phyloP scores from a whole-genome alignment of 2,888 invertebrate species.

The Lasioglossum vierecki region DNA sequence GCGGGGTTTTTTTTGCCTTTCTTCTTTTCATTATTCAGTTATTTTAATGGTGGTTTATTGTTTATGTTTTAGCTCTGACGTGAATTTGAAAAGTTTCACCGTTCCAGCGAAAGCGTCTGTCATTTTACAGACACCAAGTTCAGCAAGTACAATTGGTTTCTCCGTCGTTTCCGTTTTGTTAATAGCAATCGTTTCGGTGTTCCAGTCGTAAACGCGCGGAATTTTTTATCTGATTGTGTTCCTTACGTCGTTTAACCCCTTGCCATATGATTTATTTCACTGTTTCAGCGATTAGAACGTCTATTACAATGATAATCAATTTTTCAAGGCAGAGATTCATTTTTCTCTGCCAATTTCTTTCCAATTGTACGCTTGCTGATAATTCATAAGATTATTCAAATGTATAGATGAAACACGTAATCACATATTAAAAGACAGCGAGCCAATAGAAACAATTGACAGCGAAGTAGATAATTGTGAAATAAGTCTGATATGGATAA shows the following conservation, averaged over 20 bases:
- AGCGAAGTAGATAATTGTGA: not conserved
- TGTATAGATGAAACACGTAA: too few relatives aligned
- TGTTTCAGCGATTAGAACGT: not conserved
- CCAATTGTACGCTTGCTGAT: not conserved
- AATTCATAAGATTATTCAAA: not conserved
- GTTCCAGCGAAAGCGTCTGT: conserved; percentile 1
- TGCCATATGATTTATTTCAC: not conserved
- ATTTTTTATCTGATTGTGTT: not conserved
- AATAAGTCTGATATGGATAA: not conserved
- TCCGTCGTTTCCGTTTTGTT: not conserved
- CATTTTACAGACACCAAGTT: not conserved
- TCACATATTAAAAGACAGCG: too few relatives aligned
- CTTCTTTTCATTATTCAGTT: too few relatives aligned
- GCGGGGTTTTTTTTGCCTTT: too few relatives aligned
- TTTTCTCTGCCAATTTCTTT: too few relatives aligned
- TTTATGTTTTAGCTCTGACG: not conserved
- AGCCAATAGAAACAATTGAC: not conserved
- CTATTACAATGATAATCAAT: not conserved
- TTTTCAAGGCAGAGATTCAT: not conserved
- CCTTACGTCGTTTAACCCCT: not conserved
- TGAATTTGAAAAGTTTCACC: rapidly evolving
- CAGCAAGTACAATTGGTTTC: not conserved
- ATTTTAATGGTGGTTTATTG: not conserved
- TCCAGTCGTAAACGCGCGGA: not conserved
- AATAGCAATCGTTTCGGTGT: not conserved